Base-by-base conservation (phyloP, 2,888 invertebrate genomes). In the Lochmaea crataegi region DNA sequence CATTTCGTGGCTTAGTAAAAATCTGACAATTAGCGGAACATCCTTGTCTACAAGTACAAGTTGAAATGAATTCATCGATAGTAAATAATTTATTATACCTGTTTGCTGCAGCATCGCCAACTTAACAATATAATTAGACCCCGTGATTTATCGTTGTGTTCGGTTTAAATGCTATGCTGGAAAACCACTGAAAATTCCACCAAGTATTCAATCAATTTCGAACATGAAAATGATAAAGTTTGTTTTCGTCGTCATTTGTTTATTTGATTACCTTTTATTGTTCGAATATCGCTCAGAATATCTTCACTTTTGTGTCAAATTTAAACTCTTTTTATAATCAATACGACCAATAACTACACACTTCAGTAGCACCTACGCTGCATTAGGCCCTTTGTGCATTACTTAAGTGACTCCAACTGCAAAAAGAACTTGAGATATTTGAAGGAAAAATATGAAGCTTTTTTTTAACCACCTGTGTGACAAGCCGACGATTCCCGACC, bases 41-140 rank as follows among this genome's bases (percentile, higher is more conserved):
- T 72, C 73, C 70, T 72, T 63, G 42, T 63, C 61, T 63, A 63
- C 38, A 42, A 38, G 60, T 65, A 69, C 75, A 75, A 71, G 68
- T 69, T 71, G 71, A 65, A 70, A 65, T 71, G 67, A 68, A 73
- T 73, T 72, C 72, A 75, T 77, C 75, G 77, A 76, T 77, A 76
- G 72, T 71, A 66, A 67, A 75, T 77, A 74, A 77, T 77, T 77
- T 77, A 77, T 77, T 68, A 71, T 71, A 68, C 73, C 72, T 73
- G 77, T 77, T 77, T 75, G 65, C 71, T 70, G 74, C 72, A 72
- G 72, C 72, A 74, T 60, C 61, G 68, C 73, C 65, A 76, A 74
- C 73, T 75, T 73, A 77, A 77, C 76, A 77, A 77, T 76, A 77
- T 77, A 77, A 77, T 77, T 77, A 76, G 75, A 67, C 63, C 14